Percentiles rank a stretch among this genome's conserved stretches.
Evolutionary conservation across 2,888 invertebrate genomes (phyloP).

Genomic region (Sceliomorpha sp.): DNA sequence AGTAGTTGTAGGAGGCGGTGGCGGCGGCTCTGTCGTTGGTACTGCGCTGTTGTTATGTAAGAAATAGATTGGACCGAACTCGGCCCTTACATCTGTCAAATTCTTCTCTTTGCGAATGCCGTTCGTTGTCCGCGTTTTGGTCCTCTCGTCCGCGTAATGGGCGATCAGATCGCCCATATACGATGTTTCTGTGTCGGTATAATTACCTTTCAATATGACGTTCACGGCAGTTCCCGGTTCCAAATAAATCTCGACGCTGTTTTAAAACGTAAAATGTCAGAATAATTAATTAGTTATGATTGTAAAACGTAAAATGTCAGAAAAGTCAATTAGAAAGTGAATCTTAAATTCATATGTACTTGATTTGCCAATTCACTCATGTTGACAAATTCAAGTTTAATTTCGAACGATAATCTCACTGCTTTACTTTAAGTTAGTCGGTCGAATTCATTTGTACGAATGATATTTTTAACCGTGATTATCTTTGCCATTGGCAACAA

Average conservation of each 20-base stretch:
- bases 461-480: too few relatives aligned
- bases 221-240: slow-evolving; percentile 91
- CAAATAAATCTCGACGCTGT: slow-evolving; percentile 84
- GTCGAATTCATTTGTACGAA: too few relatives aligned
- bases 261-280: not conserved
- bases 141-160: slow-evolving; percentile 84
- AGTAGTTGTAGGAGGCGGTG: slow-evolving; percentile 81
- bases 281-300: slow-evolving; percentile 13
- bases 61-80: slow-evolving; percentile 89
- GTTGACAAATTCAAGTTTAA: too few relatives aligned
- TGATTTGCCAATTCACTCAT: too few relatives aligned
- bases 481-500: too few relatives aligned
- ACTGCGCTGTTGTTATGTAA: slow-evolving; percentile 88
- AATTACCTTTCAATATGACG: slow-evolving; percentile 88
- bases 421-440: too few relatives aligned
- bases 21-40: slow-evolving; percentile 87
- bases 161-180: slow-evolving; percentile 88
- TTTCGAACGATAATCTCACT: too few relatives aligned
- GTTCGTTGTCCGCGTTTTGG: slow-evolving; percentile 83
- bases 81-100: slow-evolving; percentile 85
- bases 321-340: slow-evolving; percentile 10
- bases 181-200: slow-evolving; percentile 87
- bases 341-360: too few relatives aligned
- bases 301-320: not conserved
- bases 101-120: slow-evolving; percentile 86